Evolutionary conservation across 30 jellyfish, hydroid and myxozoan genomes (phyloP).

Genomic region (Aurelia aurita): DNA sequence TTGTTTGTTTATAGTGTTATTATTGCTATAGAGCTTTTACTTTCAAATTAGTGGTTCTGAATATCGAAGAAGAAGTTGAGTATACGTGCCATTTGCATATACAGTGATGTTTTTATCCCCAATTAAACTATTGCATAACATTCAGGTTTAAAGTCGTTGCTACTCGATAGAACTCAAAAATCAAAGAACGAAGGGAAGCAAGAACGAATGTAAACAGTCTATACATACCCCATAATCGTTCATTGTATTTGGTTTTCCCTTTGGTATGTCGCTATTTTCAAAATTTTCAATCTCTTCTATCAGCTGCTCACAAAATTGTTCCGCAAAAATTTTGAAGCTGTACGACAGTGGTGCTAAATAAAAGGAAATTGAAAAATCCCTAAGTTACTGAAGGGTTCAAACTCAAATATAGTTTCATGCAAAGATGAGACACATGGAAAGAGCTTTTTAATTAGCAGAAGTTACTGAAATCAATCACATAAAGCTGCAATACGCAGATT

Average conservation of each 20-base stretch:
- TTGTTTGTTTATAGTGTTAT: too few relatives aligned
- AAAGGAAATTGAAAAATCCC: background rate
- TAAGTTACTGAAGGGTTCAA: too few relatives aligned
- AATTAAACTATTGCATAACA: background rate
- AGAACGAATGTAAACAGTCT: background rate
- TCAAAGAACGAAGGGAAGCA: background rate
- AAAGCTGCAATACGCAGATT: background rate
- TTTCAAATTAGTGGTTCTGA: too few relatives aligned
- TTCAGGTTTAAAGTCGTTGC: background rate
- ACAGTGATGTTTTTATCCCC: too few relatives aligned
- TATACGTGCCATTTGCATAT: too few relatives aligned
- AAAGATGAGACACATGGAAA: too few relatives aligned
- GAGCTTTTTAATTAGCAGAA: too few relatives aligned
- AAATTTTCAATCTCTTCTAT: constrained; percentile 77
- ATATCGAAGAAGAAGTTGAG: too few relatives aligned
- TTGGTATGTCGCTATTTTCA: constrained; percentile 47
- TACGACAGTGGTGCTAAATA: constrained; percentile 68
- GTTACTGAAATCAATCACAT: too few relatives aligned
- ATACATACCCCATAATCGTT: constrained; percentile 80
- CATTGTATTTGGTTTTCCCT: constrained; percentile 93
- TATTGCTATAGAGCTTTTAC: too few relatives aligned
- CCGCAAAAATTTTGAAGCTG: constrained; percentile 72
- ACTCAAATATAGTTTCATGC: background rate
- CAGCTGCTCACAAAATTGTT: constrained; percentile 64
- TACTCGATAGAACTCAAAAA: background rate